phyloP scores from a whole-genome alignment of 2,113 vertebrate genomes.

The Neoarius graeffei region DNA sequence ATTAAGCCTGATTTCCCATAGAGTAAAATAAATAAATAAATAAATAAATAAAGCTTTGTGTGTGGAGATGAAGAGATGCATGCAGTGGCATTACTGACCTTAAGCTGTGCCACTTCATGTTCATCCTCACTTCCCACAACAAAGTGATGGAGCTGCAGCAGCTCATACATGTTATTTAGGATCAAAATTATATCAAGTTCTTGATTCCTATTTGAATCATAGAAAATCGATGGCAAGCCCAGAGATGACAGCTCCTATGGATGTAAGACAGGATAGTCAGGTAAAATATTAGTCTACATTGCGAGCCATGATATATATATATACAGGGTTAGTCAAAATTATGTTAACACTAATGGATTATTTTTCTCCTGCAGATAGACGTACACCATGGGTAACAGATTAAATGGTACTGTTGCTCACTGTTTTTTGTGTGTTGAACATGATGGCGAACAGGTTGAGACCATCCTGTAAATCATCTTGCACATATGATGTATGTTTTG shows the following conservation, averaged over 20 bases:
- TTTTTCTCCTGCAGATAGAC: too few species aligned
- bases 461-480: too few species aligned
- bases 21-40: background rate
- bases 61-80: constrained; percentile 76
- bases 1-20: background rate
- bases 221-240: constrained; percentile 84
- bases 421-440: too few species aligned
- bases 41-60: constrained; percentile 65
- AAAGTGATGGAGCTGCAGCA: constrained; percentile 83
- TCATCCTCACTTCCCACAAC: constrained; percentile 84
- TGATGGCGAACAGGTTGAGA: too few species aligned
- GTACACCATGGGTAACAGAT: too few species aligned
- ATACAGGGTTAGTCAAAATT: too few species aligned
- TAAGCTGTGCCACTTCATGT: constrained; percentile 86
- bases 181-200: constrained; percentile 80
- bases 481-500: too few species aligned
- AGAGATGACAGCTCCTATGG: constrained; percentile 84
- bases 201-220: constrained; percentile 65
- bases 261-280: background rate
- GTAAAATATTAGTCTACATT: background rate
- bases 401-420: too few species aligned
- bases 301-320: too few species aligned
- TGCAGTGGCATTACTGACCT: constrained; percentile 82
- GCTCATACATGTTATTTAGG: constrained; percentile 88
- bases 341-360: too few species aligned